A percentile compares a stretch with the other conserved stretches of the same genome.
Conservation (phyloP, 2,888 invertebrate genomes). For the Drosophila neotestacea region DNA sequence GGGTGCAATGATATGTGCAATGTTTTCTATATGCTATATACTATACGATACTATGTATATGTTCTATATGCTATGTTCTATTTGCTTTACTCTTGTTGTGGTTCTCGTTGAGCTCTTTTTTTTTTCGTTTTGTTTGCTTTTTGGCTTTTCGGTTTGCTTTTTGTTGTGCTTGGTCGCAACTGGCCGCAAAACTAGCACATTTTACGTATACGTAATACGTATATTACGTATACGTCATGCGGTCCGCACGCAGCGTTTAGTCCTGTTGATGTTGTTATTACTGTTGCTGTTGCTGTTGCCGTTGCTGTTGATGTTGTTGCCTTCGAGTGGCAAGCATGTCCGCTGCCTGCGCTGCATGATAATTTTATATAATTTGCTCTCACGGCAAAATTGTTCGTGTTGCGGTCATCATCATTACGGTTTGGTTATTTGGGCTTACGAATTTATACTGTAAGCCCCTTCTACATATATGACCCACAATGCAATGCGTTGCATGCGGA, state of each 20-base stretch:
- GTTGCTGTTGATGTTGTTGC: slow-evolving; percentile 42
- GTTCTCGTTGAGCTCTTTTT: slow-evolving; percentile 9
- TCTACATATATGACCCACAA: slow-evolving; percentile 56
- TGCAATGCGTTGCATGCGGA: slow-evolving; percentile 66
- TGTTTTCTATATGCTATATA: slow-evolving; percentile 8
- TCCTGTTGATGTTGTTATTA: slow-evolving; percentile 18
- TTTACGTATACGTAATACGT: slow-evolving; percentile 60
- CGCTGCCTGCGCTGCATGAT: slow-evolving; percentile 74
- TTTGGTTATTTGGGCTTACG: background rate
- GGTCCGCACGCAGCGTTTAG: slow-evolving; percentile 54
- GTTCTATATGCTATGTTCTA: slow-evolving; percentile 10
- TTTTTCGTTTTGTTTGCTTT: slow-evolving; percentile 20
- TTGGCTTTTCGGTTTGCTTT: slow-evolving; percentile 11
- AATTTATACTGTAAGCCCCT: slow-evolving; percentile 6
- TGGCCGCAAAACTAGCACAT: slow-evolving; percentile 53
- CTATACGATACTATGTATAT: slow-evolving; percentile 8
- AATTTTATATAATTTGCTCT: slow-evolving; percentile 76
- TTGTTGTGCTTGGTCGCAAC: slow-evolving; percentile 53
- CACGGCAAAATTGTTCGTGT: slow-evolving; percentile 53
- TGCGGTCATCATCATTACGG: slow-evolving; percentile 48
- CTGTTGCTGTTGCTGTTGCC: slow-evolving; percentile 26
- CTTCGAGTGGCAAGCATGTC: slow-evolving; percentile 64
- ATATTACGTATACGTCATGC: slow-evolving; percentile 70
- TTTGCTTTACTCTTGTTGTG: slow-evolving; percentile 21
- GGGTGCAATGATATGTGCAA: slow-evolving; percentile 22